Evolutionary conservation across 2,888 invertebrate genomes (phyloP).

Genomic region (Eurois occulta): DNA sequence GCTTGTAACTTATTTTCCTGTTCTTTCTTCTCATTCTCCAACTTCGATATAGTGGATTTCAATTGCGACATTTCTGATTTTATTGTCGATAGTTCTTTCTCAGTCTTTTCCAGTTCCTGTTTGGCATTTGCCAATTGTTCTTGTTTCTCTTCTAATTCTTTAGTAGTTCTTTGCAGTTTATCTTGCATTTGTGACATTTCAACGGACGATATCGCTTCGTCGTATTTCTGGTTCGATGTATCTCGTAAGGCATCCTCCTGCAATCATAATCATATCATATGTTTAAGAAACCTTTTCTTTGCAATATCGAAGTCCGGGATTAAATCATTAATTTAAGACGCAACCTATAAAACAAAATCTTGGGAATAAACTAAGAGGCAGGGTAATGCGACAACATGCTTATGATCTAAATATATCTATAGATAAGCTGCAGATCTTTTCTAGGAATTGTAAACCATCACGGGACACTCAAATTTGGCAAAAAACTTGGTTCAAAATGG

Average conservation of each 20-base stretch:
- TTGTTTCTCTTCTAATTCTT: conserved; percentile 83
- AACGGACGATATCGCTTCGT: conserved; percentile 86
- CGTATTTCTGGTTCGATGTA: conserved; percentile 86
- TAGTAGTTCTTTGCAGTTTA: conserved; percentile 80
- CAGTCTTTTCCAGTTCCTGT: conserved; percentile 84
- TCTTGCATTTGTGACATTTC: conserved; percentile 89
- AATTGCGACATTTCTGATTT: conserved; percentile 84
- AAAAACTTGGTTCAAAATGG: conserved; percentile 12
- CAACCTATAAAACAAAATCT: background rate
- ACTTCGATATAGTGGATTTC: conserved; percentile 86
- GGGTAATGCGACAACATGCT: conserved; percentile 43
- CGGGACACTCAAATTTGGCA: conserved; percentile 23
- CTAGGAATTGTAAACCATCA: conserved; percentile 10
- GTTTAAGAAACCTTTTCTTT: background rate
- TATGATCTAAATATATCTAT: conserved; percentile 16
- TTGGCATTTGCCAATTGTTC: conserved; percentile 79
- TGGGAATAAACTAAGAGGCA: conserved; percentile 20
- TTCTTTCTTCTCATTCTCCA: conserved; percentile 91
- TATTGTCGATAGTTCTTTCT: conserved; percentile 84
- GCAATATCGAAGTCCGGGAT: background rate
- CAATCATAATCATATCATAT: conserved; percentile 55
- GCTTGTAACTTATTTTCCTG: conserved; percentile 91
- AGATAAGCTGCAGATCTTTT: conserved; percentile 28
- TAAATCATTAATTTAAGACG: background rate
- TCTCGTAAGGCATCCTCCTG: conserved; percentile 87